These are phyloP conservation scores for Garrulus glandarius DNA, from an alignment of 2,797 vertebrate genomes.

Conservation along the genomic window DNA sequence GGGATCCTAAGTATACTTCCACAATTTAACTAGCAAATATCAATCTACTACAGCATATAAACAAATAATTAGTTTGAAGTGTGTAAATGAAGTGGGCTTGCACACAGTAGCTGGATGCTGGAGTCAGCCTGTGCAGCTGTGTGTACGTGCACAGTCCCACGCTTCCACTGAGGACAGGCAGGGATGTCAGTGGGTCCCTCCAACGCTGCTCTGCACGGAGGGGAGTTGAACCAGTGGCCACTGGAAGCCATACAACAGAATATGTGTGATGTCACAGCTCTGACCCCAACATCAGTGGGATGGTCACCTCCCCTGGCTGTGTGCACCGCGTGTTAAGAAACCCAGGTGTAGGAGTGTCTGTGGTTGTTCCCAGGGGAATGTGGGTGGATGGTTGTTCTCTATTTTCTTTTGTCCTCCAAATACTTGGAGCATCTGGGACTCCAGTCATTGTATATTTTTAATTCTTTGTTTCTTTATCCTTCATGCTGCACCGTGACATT, in stretches of 20 bases:
- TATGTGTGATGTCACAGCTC: not conserved
- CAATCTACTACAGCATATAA: not conserved
- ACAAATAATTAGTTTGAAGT: not conserved
- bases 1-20: not conserved
- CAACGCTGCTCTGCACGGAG: fast-evolving
- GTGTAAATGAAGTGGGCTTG: not conserved
- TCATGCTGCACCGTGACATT: not conserved
- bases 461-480: slow-evolving; percentile 12
- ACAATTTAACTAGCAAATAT: not conserved
- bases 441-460: not conserved
- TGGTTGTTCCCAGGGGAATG: not conserved
- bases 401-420: not conserved
- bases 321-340: not conserved
- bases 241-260: not conserved
- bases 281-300: not conserved
- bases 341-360: not conserved
- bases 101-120: not conserved
- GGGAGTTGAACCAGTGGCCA: not conserved
- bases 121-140: not conserved
- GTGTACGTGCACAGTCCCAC: not conserved
- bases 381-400: not conserved
- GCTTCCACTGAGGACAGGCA: fast-evolving
- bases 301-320: not conserved
- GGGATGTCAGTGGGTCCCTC: not conserved
- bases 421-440: not conserved